Evolutionary conservation across 2,797 vertebrate genomes (phyloP).

Genomic region (Jordanella pulchra): DNA sequence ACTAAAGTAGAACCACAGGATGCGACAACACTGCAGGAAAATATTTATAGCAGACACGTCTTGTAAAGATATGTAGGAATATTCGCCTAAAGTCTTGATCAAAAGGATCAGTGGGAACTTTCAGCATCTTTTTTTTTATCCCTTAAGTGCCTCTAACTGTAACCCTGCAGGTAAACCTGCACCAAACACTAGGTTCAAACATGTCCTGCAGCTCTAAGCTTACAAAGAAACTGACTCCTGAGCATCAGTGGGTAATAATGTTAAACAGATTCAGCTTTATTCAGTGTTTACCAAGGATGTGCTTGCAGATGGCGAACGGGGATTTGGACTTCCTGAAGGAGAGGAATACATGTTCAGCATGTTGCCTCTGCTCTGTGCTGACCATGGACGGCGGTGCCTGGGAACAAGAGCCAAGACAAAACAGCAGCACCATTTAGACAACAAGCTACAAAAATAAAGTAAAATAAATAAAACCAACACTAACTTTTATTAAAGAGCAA

Average conservation of each 20-base stretch:
- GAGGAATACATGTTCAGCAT: conserved; percentile 97
- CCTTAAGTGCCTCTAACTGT: too few relatives aligned
- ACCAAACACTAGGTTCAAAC: not conserved
- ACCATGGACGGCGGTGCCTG: conserved; percentile 99
- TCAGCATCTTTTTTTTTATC: not conserved
- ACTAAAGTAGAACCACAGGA: not conserved
- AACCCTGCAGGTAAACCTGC: not conserved
- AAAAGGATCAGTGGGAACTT: too few relatives aligned
- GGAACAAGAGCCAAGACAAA: conserved; percentile 1
- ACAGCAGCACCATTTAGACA: not conserved
- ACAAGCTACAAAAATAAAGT: not conserved
- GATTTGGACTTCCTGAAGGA: conserved; percentile 99
- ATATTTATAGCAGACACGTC: not conserved
- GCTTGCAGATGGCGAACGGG: conserved; percentile 98
- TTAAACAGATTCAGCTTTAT: not conserved
- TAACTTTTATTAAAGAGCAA: not conserved
- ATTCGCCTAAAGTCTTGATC: too few relatives aligned
- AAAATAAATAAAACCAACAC: not conserved
- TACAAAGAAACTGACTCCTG: not conserved
- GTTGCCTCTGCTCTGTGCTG: conserved; percentile 95
- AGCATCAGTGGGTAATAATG: not conserved
- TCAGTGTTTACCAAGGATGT: conserved; percentile 90
- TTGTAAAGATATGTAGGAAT: not conserved
- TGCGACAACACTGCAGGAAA: not conserved
- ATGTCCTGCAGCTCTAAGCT: not conserved